Evolutionary conservation across 2,888 invertebrate species (phyloP), one percentile per base, ranked within the genome.

Genomic region (Drosophila austrosaltans): DNA sequence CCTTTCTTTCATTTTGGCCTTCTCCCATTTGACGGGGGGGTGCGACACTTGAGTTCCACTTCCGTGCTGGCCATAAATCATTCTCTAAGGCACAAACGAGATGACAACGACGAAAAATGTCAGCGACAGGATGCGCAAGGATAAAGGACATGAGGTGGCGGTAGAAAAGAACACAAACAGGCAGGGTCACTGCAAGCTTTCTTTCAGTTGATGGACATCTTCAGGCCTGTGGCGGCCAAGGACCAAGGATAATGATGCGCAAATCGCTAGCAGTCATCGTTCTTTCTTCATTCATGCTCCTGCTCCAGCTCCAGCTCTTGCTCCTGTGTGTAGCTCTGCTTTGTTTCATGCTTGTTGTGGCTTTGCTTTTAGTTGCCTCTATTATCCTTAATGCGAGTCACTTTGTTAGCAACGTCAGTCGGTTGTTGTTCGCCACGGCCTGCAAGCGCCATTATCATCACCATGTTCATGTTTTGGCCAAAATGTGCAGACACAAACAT

Each of bases 361-460:
- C 57, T 66, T 80, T 78, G 88, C 83, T 87, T 82, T 87, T 87
- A 83, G 88, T 82, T 81, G 89, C 82, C 87, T 80, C 89, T 84
- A 85, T 85, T 85, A 85, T 85, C 87, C 89, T 86, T 85, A 85
- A 85, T 85, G 85, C 89, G 85, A 88, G 84, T 88, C 85, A 85
- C 89, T 85, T 85, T 88, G 89, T 88, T 85, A 78, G 85, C 76
- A 88, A 83, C 89, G 84, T 87, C 83, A 87, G 85, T 75, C 82
- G 12, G 48, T 12, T 48, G 48, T 8, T 48, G 36, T 36, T 36
- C 2, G 36, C 36, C 8, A 36, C 48, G 81, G 83, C 88, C 83
- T 83, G 83, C 87, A 85, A 83, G 86, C 82, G 85, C 83, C 88
- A 83, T 87, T 83, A 83, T 87, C 88, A 76, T 87, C 83, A 82